Evolutionary conservation across 1,140 invertebrate species (phyloP).

Genomic region (Temnothorax nylanderi): DNA sequence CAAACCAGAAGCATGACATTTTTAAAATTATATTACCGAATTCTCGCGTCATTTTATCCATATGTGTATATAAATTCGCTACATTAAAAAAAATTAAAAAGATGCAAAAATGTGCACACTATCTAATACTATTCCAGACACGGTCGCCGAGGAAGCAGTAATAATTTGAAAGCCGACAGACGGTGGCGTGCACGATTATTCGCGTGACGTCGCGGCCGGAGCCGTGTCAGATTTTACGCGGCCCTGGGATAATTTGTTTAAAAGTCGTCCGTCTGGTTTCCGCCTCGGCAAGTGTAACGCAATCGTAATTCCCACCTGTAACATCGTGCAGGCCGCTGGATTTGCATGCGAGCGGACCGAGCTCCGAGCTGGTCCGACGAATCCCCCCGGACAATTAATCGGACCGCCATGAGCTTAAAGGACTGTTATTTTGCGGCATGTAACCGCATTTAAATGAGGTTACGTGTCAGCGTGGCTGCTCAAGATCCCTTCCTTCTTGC

Average conservation of each 20-base stretch:
- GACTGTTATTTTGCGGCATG: conserved; percentile 69
- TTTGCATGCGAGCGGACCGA: conserved; percentile 63
- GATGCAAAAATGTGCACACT: not conserved
- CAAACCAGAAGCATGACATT: not conserved
- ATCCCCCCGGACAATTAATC: conserved; percentile 66
- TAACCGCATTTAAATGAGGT: conserved; percentile 69
- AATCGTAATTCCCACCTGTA: conserved; percentile 71
- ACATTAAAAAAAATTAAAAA: not conserved
- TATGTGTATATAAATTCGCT: not conserved
- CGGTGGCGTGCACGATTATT: not conserved
- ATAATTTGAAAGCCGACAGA: not conserved
- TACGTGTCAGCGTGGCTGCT: conserved; percentile 56
- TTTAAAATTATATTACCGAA: not conserved
- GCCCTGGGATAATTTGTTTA: conserved; percentile 35
- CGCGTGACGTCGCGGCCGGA: not conserved
- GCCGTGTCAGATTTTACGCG: conserved; percentile 49
- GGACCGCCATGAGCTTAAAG: conserved; percentile 57
- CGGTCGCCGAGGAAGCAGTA: not conserved
- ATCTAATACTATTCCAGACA: not conserved
- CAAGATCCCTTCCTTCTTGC: conserved; percentile 20
- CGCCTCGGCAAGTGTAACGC: conserved; percentile 45
- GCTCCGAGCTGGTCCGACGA: not conserved
- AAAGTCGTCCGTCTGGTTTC: conserved; percentile 61
- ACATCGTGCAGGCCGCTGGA: conserved; percentile 46
- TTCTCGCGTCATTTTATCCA: not conserved